Evolutionary conservation across 2,888 invertebrate species (phyloP).

Genomic region (Caenorhabditis doughertyi): DNA sequence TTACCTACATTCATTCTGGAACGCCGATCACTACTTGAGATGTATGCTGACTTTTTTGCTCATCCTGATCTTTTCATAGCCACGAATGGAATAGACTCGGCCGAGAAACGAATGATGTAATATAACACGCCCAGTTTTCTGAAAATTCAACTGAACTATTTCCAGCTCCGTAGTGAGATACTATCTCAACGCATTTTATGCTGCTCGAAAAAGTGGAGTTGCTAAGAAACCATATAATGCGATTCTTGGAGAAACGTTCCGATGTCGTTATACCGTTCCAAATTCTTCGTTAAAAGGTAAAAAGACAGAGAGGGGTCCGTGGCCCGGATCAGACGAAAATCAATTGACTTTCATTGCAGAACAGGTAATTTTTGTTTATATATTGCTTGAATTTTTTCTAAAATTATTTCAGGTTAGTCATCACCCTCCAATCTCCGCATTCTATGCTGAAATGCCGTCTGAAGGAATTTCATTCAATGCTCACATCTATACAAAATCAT

Average conservation of each 20-base stretch:
- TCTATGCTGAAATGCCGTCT: slow-evolving; percentile 96
- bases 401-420: slow-evolving; percentile 89
- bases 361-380: slow-evolving; percentile 85
- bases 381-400: background rate
- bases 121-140: slow-evolving; percentile 47
- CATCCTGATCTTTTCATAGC: slow-evolving; percentile 94
- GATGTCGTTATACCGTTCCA: slow-evolving; percentile 77
- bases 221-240: slow-evolving; percentile 99
- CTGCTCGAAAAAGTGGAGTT: slow-evolving; percentile 95
- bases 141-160: background rate
- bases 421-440: slow-evolving; percentile 98
- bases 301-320: slow-evolving; percentile 85
- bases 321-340: slow-evolving; percentile 92
- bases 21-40: slow-evolving; percentile 95
- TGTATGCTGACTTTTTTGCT: slow-evolving; percentile 99
- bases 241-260: slow-evolving; percentile 95
- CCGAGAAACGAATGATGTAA: slow-evolving; percentile 79
- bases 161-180: slow-evolving; percentile 93
- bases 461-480: slow-evolving; percentile 94
- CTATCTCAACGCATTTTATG: slow-evolving; percentile 99
- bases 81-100: slow-evolving; percentile 86
- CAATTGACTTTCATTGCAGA: slow-evolving; percentile 96
- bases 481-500: slow-evolving; percentile 99
- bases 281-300: slow-evolving; percentile 68
- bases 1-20: slow-evolving; percentile 99